These are phyloP conservation scores for Gymnopithys bicolor DNA, from an alignment of 2,797 vertebrate genomes.

Conservation along the genomic window DNA sequence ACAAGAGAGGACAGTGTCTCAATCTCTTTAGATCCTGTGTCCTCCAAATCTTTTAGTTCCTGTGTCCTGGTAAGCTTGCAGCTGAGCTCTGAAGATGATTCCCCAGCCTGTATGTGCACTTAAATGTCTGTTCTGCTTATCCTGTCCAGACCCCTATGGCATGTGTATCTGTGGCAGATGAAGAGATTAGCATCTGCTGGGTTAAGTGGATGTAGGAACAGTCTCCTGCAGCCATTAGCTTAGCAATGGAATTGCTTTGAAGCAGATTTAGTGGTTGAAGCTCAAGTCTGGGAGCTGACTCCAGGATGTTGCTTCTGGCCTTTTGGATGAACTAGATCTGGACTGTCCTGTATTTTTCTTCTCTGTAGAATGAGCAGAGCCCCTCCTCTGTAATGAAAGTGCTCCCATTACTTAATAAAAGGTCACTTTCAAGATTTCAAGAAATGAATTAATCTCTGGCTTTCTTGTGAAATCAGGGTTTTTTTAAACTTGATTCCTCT, in stretches of 20 bases:
- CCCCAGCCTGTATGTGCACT: not conserved
- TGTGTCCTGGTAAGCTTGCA: not conserved
- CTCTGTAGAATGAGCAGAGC: not conserved
- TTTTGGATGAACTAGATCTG: not conserved
- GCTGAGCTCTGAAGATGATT: not conserved
- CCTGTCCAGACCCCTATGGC: conserved; percentile 41
- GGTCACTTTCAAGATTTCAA: not conserved
- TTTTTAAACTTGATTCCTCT: not conserved
- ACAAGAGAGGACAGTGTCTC: not conserved
- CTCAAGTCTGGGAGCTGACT: not conserved
- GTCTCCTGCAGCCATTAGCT: not conserved
- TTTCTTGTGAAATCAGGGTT: not conserved
- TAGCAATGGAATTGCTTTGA: conserved; percentile 57
- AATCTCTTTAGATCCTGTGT: not conserved
- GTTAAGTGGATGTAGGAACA: conserved; percentile 25
- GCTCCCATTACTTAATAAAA: not conserved
- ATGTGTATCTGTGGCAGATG: conserved; percentile 30
- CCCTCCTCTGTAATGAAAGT: not conserved
- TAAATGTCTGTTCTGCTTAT: conserved; percentile 44
- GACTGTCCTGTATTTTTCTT: not conserved
- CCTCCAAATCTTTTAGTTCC: conserved; percentile 10
- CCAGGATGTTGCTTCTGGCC: not conserved
- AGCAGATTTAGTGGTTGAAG: conserved; percentile 32
- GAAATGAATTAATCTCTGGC: not conserved
- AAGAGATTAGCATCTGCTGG: conserved; percentile 52